These are phyloP conservation scores for Chaitophorus viminalis DNA, from an alignment of 2,888 invertebrate genomes.

Conservation along the genomic window DNA sequence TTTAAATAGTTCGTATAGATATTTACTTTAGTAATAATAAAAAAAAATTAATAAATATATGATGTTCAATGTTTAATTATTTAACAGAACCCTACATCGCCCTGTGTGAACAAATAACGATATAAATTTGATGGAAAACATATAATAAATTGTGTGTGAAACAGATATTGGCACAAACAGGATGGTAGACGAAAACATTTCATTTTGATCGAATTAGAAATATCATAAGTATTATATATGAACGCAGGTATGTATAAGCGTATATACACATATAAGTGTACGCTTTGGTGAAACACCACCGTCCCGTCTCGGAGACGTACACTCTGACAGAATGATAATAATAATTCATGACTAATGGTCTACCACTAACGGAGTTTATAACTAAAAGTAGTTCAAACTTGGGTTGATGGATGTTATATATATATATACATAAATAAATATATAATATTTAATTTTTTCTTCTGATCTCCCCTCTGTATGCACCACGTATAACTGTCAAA, in stretches of 20 bases:
- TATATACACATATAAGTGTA: too few species aligned
- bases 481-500: background rate
- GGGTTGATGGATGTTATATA: slow-evolving; percentile 16
- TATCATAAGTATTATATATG: background rate
- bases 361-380: background rate
- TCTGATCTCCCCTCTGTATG: background rate
- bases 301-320: background rate
- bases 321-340: background rate
- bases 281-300: background rate
- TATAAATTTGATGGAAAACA: background rate
- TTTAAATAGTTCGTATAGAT: too few species aligned
- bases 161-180: background rate
- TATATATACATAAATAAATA: background rate
- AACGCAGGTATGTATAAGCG: too few species aligned
- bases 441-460: background rate
- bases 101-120: background rate
- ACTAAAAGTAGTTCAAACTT: slow-evolving; percentile 23
- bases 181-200: background rate
- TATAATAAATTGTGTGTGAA: background rate
- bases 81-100: too few species aligned
- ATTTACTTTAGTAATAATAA: too few species aligned
- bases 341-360: slow-evolving; percentile 28
- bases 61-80: too few species aligned
- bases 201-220: background rate
- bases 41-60: too few species aligned